Base-by-base conservation (phyloP, 2,113 vertebrate species). In the Semnornis frantzii region DNA sequence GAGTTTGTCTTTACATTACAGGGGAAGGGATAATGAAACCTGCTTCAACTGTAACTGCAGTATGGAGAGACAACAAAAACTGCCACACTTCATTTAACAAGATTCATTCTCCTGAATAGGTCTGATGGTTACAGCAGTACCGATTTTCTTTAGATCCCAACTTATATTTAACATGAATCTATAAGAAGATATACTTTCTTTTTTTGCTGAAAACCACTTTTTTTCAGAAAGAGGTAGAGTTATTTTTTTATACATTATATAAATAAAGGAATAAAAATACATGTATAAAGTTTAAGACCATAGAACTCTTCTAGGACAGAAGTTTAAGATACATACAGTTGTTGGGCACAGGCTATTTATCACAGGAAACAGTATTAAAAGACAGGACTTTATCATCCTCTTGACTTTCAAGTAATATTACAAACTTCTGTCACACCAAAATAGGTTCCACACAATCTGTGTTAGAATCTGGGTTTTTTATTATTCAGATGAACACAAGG, bases 1-100 rank as follows among this genome's bases (percentile, higher is more conserved):
- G 33, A 86, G 39, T 57, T 75, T 85, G 57, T 81, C 64, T 85
- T 85, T 75, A 63, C 39, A 39, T 84, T 76, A 90, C 20, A 84
- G 44, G 52, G 69, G 59, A 74, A 69, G 34, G 15, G 39, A 79
- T 86, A 88, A 85, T 17, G 30, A 58, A 82, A 75, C 24, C 82
- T 65, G 50, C 50, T 86, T 89, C 83, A 85, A 20, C 73, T 83
- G 69, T 70, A 81, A 42, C 17, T 52, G 55, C 50, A 81, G 82
- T 6, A 34, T 5, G 21, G 59, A 96, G 30, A 72, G 52, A 71
- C 59, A 55, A 85, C 48, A 92, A 48, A 19, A 59, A 70, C 21
- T 50, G 69, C 30, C 68, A 87, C 63, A 12, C 69, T 92, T 52
- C 77, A 68, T 37, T 78, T 73, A 84, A 89, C 46, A 82, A 52